These are phyloP conservation scores for Rhaphigaster nebulosa DNA, from an alignment of 2,888 invertebrate species.

Conservation along the genomic window DNA sequence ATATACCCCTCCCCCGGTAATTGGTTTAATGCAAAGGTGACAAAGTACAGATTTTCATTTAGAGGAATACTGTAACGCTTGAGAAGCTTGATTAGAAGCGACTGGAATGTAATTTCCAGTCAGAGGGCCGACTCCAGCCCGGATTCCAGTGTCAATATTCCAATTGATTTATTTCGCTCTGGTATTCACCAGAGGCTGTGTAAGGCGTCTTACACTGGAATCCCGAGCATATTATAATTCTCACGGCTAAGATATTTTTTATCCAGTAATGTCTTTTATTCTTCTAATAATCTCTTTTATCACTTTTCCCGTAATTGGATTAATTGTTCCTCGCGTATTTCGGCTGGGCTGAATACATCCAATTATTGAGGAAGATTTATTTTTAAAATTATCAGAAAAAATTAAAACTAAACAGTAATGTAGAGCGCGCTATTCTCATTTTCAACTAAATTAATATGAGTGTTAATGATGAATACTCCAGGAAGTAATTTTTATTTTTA, in stretches of 20 bases:
- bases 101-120: slow-evolving; percentile 56
- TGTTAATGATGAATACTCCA: too few relatives aligned
- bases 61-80: slow-evolving; percentile 1
- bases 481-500: too few relatives aligned
- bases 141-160: slow-evolving; percentile 57
- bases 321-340: too few relatives aligned
- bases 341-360: too few relatives aligned
- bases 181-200: neutral
- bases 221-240: neutral
- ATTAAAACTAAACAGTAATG: too few relatives aligned
- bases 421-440: too few relatives aligned
- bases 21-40: slow-evolving; percentile 40
- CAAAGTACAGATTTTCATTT: slow-evolving; percentile 42
- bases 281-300: neutral
- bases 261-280: neutral
- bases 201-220: neutral
- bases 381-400: too few relatives aligned
- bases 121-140: slow-evolving; percentile 5
- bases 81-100: slow-evolving; percentile 45
- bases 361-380: too few relatives aligned
- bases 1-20: neutral
- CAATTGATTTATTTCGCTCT: slow-evolving; percentile 54
- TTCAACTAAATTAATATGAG: too few relatives aligned
- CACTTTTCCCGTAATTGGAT: too few relatives aligned
- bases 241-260: neutral